Evolutionary conservation across 2,888 invertebrate genomes (phyloP).

Genomic region (Pammene aurita): DNA sequence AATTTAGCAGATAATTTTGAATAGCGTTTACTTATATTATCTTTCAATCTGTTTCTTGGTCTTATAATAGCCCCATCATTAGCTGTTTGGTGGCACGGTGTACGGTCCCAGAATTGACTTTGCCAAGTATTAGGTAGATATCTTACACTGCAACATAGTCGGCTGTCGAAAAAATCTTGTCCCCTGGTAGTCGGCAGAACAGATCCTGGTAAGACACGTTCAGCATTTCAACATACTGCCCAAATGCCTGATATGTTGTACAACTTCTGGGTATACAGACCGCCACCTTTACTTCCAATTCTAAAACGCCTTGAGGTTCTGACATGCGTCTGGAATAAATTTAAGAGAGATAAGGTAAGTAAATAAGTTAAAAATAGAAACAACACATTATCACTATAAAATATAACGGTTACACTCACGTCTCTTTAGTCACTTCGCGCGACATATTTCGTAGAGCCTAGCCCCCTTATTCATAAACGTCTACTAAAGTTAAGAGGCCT

Average conservation of each 20-base stretch:
- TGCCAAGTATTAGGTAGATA: not conserved
- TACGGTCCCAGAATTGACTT: too few relatives aligned
- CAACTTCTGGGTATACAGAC: conserved; percentile 44
- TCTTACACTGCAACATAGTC: conserved; percentile 44
- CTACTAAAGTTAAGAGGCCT: too few relatives aligned
- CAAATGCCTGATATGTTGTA: conserved; percentile 24
- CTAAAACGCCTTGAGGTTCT: not conserved
- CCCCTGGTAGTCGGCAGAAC: conserved; percentile 43
- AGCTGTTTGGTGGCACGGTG: too few relatives aligned
- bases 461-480: too few relatives aligned
- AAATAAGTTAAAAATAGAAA: not conserved
- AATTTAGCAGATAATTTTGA: too few relatives aligned
- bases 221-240: conserved; percentile 11
- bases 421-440: too few relatives aligned
- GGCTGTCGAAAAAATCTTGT: conserved; percentile 40
- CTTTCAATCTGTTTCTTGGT: too few relatives aligned
- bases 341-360: not conserved
- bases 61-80: too few relatives aligned
- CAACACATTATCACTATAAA: too few relatives aligned
- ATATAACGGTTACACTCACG: too few relatives aligned
- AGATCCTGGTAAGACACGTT: conserved; percentile 32
- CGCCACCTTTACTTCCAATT: conserved; percentile 17
- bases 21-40: too few relatives aligned
- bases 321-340: conserved; percentile 18
- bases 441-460: too few relatives aligned